These are phyloP conservation scores for Nebria salina DNA, from an alignment of 2,888 invertebrate genomes.

Conservation along the genomic window DNA sequence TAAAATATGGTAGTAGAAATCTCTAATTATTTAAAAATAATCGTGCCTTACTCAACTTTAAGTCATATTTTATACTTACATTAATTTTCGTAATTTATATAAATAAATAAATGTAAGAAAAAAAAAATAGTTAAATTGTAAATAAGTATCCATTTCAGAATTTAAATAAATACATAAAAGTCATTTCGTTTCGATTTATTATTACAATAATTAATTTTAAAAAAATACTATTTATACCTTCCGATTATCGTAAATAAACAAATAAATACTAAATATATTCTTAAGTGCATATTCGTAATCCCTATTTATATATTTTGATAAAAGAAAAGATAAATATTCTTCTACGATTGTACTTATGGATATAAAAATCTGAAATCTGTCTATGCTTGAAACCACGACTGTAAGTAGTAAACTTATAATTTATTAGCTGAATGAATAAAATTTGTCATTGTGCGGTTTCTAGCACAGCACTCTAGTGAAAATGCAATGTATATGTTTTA, in stretches of 20 bases:
- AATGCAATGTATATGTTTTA: constrained; percentile 8
- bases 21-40: too few relatives aligned
- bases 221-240: neutral
- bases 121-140: neutral
- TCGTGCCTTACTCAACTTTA: too few relatives aligned
- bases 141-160: neutral
- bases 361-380: neutral
- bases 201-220: neutral
- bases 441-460: neutral
- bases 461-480: constrained; percentile 2
- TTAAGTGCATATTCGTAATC: too few relatives aligned
- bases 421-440: too few relatives aligned
- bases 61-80: too few relatives aligned
- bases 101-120: neutral
- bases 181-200: neutral
- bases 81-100: neutral
- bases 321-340: neutral
- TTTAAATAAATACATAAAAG: neutral
- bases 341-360: neutral
- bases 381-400: neutral
- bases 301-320: too few relatives aligned
- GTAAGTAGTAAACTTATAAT: neutral
- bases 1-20: neutral
- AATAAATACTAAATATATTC: neutral
- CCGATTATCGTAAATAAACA: neutral